Conservation (phyloP, 2,888 invertebrate genomes). For the Archips xylosteana region DNA sequence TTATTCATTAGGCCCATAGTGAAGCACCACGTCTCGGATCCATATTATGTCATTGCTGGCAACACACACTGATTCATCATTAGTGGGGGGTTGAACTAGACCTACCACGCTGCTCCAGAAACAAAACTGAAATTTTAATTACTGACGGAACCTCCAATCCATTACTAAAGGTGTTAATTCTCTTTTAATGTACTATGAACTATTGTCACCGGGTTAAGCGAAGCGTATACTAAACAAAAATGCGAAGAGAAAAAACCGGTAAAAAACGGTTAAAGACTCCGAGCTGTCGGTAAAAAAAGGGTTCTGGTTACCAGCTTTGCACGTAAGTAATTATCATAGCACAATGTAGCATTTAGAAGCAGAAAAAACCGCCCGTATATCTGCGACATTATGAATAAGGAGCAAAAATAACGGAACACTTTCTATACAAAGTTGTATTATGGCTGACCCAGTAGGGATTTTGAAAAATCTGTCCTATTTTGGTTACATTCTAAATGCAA, state of each 20-base stretch:
- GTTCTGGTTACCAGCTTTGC: constrained; percentile 15
- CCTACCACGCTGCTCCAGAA: no score
- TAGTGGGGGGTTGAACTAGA: no score
- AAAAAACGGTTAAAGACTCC: constrained; percentile 21
- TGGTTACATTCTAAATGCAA: no score
- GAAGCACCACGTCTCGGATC: no score
- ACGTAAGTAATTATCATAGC: constrained; percentile 34
- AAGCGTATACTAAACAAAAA: constrained; percentile 42
- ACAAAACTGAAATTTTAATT: neutral
- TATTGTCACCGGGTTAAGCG: constrained; percentile 42
- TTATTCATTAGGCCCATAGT: no score
- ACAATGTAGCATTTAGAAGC: neutral
- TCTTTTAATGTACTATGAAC: constrained; percentile 22
- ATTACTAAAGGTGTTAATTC: constrained; percentile 12
- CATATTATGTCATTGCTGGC: no score
- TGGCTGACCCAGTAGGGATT: no score
- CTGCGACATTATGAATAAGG: no score
- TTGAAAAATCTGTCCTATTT: no score
- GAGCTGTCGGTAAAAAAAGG: constrained; percentile 14
- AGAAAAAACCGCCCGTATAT: neutral
- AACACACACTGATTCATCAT: no score
- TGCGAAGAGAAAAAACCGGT: constrained; percentile 18
- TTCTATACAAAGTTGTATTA: no score
- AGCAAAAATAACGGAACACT: no score
- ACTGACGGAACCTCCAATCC: constrained; percentile 19